A percentile compares a stretch with the other conserved stretches of the same genome.
phyloP scores from a whole-genome alignment of 2,797 vertebrate genomes.

The Pseudopleuronectes americanus region DNA sequence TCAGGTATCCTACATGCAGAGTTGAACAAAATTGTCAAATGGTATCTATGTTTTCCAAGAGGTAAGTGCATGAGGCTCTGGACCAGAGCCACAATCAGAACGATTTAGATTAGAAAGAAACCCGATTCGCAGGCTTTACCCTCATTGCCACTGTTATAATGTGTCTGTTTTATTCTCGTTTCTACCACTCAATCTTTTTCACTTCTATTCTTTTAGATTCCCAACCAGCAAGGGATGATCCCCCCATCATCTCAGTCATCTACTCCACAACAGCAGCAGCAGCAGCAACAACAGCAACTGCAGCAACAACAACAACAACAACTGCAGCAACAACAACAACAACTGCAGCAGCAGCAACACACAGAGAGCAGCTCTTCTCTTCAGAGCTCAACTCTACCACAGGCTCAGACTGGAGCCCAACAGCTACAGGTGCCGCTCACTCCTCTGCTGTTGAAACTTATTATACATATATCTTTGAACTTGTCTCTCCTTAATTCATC shows the following conservation, averaged over 20 bases:
- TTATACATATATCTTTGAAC: neutral
- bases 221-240: conserved; percentile 67
- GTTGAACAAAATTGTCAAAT: conserved; percentile 8
- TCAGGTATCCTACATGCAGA: neutral
- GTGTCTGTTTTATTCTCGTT: conserved; percentile 4
- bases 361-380: conserved; percentile 59
- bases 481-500: conserved; percentile 3
- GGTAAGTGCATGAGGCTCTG: conserved; percentile 53
- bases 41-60: conserved; percentile 29
- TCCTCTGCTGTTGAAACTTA: neutral
- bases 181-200: conserved; percentile 10
- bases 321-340: neutral
- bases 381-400: conserved; percentile 61
- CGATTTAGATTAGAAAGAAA: conserved; percentile 14
- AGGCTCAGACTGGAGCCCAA: conserved; percentile 79
- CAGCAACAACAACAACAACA: conserved; percentile 50
- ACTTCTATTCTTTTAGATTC: conserved; percentile 45
- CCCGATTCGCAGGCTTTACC: conserved; percentile 18
- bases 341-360: conserved; percentile 61
- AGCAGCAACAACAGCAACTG: conserved; percentile 52
- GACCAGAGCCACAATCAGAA: conserved; percentile 18
- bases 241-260: conserved; percentile 68
- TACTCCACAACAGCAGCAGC: conserved; percentile 42
- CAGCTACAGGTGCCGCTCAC: conserved; percentile 86
- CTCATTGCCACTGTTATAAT: neutral